A percentile compares a stretch with the other conserved stretches of the same genome.
Evolutionary conservation across 2,888 invertebrate species (phyloP).

Genomic region (Cylloceria caligata): DNA sequence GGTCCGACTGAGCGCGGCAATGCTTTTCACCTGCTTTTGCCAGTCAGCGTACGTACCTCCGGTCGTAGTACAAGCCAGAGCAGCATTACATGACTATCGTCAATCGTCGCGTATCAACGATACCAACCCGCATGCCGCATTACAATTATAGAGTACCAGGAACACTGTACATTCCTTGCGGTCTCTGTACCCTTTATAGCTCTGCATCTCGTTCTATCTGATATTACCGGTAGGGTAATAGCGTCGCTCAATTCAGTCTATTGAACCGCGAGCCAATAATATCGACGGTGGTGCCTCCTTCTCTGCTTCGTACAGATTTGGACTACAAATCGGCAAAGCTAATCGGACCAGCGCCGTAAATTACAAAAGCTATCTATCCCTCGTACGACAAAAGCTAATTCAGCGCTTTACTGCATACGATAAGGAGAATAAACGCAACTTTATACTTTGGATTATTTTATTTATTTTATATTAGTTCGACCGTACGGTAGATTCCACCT

Average conservation of each 20-base stretch:
- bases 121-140: slow-evolving; percentile 45
- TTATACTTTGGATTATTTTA: too few species aligned
- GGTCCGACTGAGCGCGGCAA: neutral
- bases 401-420: neutral
- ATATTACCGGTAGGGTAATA: slow-evolving; percentile 52
- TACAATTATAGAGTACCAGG: slow-evolving; percentile 43
- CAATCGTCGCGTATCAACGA: slow-evolving; percentile 49
- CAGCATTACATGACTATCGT: slow-evolving; percentile 42
- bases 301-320: slow-evolving; percentile 17
- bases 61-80: neutral
- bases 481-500: too few species aligned
- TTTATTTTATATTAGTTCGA: too few species aligned
- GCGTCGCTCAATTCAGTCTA: slow-evolving; percentile 48
- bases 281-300: slow-evolving; percentile 18
- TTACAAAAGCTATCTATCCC: slow-evolving; percentile 4
- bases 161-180: slow-evolving; percentile 4
- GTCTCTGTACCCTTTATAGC: slow-evolving; percentile 36
- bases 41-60: slow-evolving; percentile 26
- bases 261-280: slow-evolving; percentile 34
- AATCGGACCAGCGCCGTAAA: slow-evolving; percentile 19
- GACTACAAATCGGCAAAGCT: slow-evolving; percentile 23
- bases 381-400: slow-evolving; percentile 25
- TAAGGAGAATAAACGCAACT: slow-evolving; percentile 5
- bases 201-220: slow-evolving; percentile 52
- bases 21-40: slow-evolving; percentile 10